Base-by-base conservation (phyloP, 2,888 invertebrate species). In the Pristionchus entomophagus region DNA sequence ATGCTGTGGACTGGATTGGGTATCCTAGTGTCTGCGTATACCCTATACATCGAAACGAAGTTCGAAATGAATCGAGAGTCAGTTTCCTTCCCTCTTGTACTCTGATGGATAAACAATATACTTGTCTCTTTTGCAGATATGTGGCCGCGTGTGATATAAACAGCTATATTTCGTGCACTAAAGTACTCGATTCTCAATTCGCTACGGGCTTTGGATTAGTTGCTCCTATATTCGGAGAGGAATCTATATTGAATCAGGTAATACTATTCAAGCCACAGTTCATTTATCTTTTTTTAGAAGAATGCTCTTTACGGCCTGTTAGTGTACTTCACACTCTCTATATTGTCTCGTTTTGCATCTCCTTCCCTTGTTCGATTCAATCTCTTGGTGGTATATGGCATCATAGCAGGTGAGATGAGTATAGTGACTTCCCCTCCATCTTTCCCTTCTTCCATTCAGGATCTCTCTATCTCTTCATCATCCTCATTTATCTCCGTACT, bases 121-220 rank as follows among this genome's bases (percentile, higher is more conserved):
- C 45, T 17, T 6, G 35, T 62, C 32, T 35, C 6, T n/a, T 22
- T 26, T 84, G 29, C 53, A 85, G 85, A 32, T 85, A 77, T 56
- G 53, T 85, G n/a, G 73, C 85, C 4, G 73, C 77, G 2, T 85
- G 85, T 41, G 85, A 85, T 38, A 77, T 73, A 22, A 85, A 53
- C 35, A 26, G 38, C 6, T 29, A 19, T 14, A 77, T 85, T 41
- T 85, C 85, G 41, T 85, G 85, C 17, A 77, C 85, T 3, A 73
- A 53, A 77, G 73, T 45, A 17, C 53, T 85, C 19, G 73, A 85
- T 32, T 85, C 85, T 22, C 38, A 32, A 26, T 85, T 69, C 26
- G 73, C 73, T 12, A 35, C 6, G 4, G 85, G 85, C 35, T 85
- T 85, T 38, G 85, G 85, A 53, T 26, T 85, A 14, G 41, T 85